Base-by-base conservation (phyloP, 2,888 invertebrate genomes). In the Tupiocoris notatus region DNA sequence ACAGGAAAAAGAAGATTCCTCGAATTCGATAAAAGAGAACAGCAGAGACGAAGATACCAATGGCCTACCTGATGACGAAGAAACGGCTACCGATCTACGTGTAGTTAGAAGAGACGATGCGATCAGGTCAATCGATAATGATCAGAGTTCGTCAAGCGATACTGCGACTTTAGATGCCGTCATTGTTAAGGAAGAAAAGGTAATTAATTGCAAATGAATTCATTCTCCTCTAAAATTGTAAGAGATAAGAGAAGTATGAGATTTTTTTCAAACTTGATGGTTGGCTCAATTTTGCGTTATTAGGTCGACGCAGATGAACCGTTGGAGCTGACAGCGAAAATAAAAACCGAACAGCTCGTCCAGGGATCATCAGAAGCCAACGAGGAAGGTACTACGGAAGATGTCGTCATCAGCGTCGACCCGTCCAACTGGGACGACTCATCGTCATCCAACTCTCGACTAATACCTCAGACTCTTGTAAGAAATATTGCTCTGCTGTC, bases 371-470 rank as follows among this genome's bases (percentile, higher is more conserved):
- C 39, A 12, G 39, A 39, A 3, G 39, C 12, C 6, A 39, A 39
- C 39, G 39, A 39, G 56, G 73, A 71, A 18, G 77, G 39, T 17
- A 67, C 66, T 22, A 75, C 78, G 2, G 79, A 79, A 75, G 71
- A 67, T 12, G 77, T 78, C 2, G 75, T 78, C 39, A 77, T 79
- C 54, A 79, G 57, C 65, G 76, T 79, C 0, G 79, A 79, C 17
- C 79, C 79, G 1, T 9, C 68, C 2, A 71, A 70, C 20, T 79
- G 78, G 79, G 66, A 64, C n/a, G 74, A 75, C 21, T 65, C 76
- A 16, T 39, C 39, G 57, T 16, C 17, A 59, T 59, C 59, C 39
- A 62, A 7, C 20, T 18, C 70, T 7, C 16, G 16, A 63, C 18
- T 7, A 58, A 12, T 3, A 1, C 66, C 17, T 17, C 58, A 39